phyloP scores from a whole-genome alignment of 2,113 vertebrate species.

The Tichodroma muraria region DNA sequence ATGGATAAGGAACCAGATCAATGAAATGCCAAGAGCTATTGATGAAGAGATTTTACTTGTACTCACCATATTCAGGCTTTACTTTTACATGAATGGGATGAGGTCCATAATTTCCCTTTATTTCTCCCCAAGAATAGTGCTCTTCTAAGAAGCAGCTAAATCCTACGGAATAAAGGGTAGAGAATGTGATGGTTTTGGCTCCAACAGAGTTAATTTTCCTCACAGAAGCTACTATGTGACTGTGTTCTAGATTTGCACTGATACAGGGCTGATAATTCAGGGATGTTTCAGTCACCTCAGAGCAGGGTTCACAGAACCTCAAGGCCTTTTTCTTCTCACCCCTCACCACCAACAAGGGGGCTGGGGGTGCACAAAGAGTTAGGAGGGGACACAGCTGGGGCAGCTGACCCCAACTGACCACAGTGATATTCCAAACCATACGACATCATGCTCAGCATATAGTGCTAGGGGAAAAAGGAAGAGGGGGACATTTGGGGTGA shows the following conservation, averaged over 20 bases:
- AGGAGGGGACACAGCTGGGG: background rate
- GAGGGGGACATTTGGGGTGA: background rate
- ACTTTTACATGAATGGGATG: background rate
- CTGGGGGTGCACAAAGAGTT: background rate
- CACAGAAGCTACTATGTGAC: background rate
- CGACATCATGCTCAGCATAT: background rate
- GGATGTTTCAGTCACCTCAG: background rate
- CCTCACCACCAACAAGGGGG: too few relatives aligned
- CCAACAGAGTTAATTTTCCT: background rate
- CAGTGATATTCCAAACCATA: background rate
- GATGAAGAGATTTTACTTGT: background rate
- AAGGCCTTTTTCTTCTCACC: background rate
- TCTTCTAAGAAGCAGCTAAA: background rate
- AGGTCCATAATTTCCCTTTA: background rate
- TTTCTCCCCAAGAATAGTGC: background rate
- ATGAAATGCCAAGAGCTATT: background rate
- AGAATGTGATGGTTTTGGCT: accelerated
- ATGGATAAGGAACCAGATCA: background rate
- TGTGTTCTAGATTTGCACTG: background rate
- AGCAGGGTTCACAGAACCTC: background rate
- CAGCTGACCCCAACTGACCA: background rate
- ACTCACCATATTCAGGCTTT: background rate
- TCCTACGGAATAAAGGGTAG: too few relatives aligned
- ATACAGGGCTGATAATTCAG: background rate
- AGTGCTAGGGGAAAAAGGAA: background rate